These are phyloP conservation scores for Poecilia latipinna DNA, from an alignment of 2,113 vertebrate species.

Conservation along the genomic window DNA sequence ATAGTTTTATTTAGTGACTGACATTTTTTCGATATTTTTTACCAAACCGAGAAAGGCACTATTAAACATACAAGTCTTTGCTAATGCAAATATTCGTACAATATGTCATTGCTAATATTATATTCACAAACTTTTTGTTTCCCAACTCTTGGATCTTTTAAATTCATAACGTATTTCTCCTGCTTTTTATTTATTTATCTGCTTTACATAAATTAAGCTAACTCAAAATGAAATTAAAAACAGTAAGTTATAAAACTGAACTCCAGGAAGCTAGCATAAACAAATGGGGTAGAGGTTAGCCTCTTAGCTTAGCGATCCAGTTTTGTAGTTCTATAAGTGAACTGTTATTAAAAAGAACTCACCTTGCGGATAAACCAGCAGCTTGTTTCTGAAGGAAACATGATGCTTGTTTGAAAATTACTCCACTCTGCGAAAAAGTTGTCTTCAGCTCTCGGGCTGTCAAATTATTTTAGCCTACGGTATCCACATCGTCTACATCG, in stretches of 20 bases:
- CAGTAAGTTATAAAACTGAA: neutral
- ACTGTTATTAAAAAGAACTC: conserved; percentile 36
- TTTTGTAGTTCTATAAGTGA: neutral
- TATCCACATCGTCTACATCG: conserved; percentile 67
- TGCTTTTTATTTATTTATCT: neutral
- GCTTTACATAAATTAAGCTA: neutral
- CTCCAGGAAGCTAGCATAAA: conserved; percentile 29
- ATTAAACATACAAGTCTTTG: no score
- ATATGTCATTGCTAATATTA: neutral
- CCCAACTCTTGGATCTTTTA: no score
- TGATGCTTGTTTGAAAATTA: conserved; percentile 22
- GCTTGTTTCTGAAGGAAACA: conserved; percentile 71
- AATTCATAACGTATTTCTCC: neutral
- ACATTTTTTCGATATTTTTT: no score
- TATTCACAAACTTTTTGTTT: neutral
- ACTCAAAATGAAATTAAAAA: neutral
- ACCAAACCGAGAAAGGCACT: no score
- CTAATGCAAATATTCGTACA: neutral
- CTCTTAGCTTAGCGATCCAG: neutral
- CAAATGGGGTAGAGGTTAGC: conserved; percentile 24
- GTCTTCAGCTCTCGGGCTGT: conserved; percentile 15
- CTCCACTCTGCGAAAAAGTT: neutral
- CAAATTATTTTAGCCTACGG: conserved; percentile 36
- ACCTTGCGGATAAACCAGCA: conserved; percentile 83
- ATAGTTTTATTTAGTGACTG: no score